Percentiles rank a stretch among this genome's conserved stretches.
phyloP scores from a whole-genome alignment of 2,888 invertebrate genomes.

The Pseudoips prasinana region DNA sequence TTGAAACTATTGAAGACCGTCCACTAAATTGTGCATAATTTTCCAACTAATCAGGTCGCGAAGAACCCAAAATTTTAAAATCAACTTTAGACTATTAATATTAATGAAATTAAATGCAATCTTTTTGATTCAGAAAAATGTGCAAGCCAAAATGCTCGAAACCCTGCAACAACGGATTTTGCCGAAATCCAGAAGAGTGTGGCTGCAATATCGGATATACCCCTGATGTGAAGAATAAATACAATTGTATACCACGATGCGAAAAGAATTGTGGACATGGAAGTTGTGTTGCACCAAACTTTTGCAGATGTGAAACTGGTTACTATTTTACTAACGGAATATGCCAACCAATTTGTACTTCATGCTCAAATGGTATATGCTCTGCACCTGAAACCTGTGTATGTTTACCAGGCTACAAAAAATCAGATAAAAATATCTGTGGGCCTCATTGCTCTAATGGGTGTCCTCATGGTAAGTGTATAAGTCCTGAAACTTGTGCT shows the following conservation, averaged over 20 bases:
- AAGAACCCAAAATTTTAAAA: too few species aligned
- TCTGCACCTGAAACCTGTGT: constrained; percentile 4
- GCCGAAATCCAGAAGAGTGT: constrained; percentile 3
- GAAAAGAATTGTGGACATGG: constrained; percentile 9
- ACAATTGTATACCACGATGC: constrained; percentile 11
- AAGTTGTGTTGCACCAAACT: constrained; percentile 15
- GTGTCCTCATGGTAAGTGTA: constrained; percentile 22
- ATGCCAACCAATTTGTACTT: constrained; percentile 9
- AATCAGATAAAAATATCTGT: constrained; percentile 7
- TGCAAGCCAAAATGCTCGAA: constrained; percentile 6
- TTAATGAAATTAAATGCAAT: too few species aligned
- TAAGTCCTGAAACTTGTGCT: constrained; percentile 16
- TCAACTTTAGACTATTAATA: too few species aligned
- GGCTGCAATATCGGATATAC: constrained; percentile 1
- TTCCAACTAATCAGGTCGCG: too few species aligned
- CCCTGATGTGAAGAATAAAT: constrained; percentile 3
- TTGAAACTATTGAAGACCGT: too few species aligned
- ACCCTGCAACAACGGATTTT: constrained; percentile 4
- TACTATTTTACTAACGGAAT: constrained; percentile 1
- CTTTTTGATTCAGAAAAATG: constrained; percentile 2
- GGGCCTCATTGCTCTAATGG: constrained; percentile 22
- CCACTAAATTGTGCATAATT: too few species aligned
- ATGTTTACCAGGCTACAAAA: constrained; percentile 6
- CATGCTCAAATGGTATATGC: constrained; percentile 10
- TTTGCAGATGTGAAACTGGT: constrained; percentile 17